Evolutionary conservation across 1,140 invertebrate species (phyloP), one percentile per base, ranked within the genome.

Genomic region (Brachionus rubens): DNA sequence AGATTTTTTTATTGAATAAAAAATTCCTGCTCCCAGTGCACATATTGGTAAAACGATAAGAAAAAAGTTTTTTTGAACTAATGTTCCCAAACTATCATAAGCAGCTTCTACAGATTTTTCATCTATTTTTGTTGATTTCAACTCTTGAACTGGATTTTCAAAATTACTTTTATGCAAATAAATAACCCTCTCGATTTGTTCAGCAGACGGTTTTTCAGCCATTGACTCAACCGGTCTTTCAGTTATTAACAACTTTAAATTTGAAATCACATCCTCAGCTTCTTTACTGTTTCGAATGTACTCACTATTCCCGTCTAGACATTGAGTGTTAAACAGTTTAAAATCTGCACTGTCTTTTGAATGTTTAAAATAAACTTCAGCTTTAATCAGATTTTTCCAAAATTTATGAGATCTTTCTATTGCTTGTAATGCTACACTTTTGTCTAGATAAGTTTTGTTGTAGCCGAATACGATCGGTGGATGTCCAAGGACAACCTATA

Each of bases 181-280:
- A 24, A 43, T 28, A n/a, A 65, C 59, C 30, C 30, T 65, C 43
- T 65, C 59, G 14, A 65, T 65, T 65, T 41, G 36, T 43, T 65
- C 36, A 43, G 24, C 43, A 43, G 36, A 41, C 26, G 59, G 59
- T 14, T 21, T n/a, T 26, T 65, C 19, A 16, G 33, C 40, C 33
- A 65, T 65, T 43, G 59, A 65, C 19, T 65, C 59, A 43, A 65
- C 21, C 19, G 59, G 59, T 26, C 59, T 65, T 24, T 65, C 43
- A 1, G 30, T 43, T 24, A 65, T 43, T 3, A 65, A 21, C 16
- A 21, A 24, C 14, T 65, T 65, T 10, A 65, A 65, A 65, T 65
- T 65, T 65, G 41, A 36, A 14, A 65, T 40, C 16, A 65, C 9
- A 43, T 16, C 40, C 24, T 65, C 59, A 4, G 59, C 59, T 43